Evolutionary conservation across 1,140 invertebrate species (phyloP).

Genomic region (Cyphomyrmex costatus): DNA sequence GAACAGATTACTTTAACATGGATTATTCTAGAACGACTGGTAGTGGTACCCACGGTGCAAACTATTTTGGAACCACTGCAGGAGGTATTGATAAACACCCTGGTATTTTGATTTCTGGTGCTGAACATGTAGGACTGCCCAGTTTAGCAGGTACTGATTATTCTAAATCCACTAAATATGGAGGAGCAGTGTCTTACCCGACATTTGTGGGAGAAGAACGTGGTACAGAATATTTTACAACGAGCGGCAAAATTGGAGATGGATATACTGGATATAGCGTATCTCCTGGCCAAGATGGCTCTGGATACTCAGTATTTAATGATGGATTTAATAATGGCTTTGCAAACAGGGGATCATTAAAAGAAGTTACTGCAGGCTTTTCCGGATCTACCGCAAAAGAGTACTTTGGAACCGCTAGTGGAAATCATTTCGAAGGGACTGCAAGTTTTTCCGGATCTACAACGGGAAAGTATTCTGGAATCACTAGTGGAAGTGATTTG

Average conservation of each 20-base stretch:
- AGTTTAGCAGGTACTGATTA: conserved; percentile 48
- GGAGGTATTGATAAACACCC: not conserved
- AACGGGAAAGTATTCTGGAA: not conserved
- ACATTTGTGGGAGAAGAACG: not conserved
- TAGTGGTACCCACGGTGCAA: not conserved
- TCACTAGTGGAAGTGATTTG: not conserved
- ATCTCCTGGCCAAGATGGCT: not conserved
- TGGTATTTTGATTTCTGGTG: conserved; percentile 26
- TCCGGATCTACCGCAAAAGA: conserved; percentile 8
- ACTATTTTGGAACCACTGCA: conserved; percentile 19
- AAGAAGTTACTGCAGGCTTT: not conserved
- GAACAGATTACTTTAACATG: conserved; percentile 10
- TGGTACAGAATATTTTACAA: not conserved
- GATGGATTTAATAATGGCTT: not conserved
- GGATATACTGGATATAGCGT: not conserved
- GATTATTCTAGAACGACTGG: conserved; percentile 37
- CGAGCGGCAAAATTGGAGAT: not conserved
- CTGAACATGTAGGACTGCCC: conserved; percentile 34
- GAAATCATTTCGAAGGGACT: conserved; percentile 5
- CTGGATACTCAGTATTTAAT: conserved; percentile 10
- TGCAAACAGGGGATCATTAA: not conserved
- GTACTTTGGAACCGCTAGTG: not conserved
- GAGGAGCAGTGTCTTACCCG: conserved; percentile 5
- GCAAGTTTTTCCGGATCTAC: conserved; percentile 22
- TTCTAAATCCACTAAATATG: conserved; percentile 1